Evolutionary conservation across 2,888 invertebrate genomes (phyloP), one percentile per base, ranked within the genome.

Genomic region (Trichopria drosophilae): DNA sequence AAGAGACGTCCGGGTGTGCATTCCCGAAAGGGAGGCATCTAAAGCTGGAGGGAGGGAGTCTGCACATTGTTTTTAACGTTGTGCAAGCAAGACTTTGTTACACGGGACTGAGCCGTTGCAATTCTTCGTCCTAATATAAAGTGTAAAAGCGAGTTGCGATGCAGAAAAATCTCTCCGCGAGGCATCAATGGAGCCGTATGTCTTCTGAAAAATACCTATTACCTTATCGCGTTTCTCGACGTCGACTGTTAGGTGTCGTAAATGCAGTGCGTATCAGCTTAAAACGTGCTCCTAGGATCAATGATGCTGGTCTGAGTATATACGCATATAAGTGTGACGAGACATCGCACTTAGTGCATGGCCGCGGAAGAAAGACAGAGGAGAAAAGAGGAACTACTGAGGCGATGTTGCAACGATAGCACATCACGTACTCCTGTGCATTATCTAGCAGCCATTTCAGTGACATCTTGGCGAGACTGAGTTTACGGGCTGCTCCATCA

Each of bases 401-500:
- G 15, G 6, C 22, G n/a, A n/a, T n/a, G n/a, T n/a, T n/a, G n/a
- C n/a, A n/a, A n/a, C n/a, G n/a, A n/a, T n/a, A 15, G 45, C 52
- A 51, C 55, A 51, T 51, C 56, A 59, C 53, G 60, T 65, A 62
- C 60, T 65, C 55, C 56, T 66, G 63, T 67, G 66, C 63, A 68
- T 72, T 68, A 73, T 68, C 68, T 58, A 67, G 63, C 65, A 69
- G 68, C 67, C 67, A 71, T 72, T 72, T 68, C 60, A 64, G 65
- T 66, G 63, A 64, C 66, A 67, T 68, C 66, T 66, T 66, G 69
- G 61, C 58, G 63, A 58, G 58, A 59, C 62, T 61, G 62, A 71
- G 68, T 72, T 73, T 71, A 73, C 71, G 67, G 70, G 18, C 13
- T 15, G 69, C 65, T 70, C 67, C 69, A 70, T 71, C 68, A 69